Base-by-base conservation (phyloP, 2,797 vertebrate genomes). In the Rachycentron canadum region DNA sequence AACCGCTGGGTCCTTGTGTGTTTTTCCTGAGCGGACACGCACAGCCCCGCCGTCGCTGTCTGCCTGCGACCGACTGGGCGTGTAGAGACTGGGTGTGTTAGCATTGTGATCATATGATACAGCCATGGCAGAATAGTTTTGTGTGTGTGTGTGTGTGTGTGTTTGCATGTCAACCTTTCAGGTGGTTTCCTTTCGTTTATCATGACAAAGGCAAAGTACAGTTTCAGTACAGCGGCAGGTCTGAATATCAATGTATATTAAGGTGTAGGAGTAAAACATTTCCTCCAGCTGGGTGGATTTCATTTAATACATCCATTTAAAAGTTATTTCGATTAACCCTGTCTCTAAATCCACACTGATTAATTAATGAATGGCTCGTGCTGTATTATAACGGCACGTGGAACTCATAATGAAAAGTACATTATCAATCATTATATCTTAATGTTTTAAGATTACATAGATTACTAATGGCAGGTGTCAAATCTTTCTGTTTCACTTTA, bases 1-100 rank as follows among this genome's bases (percentile, higher is more conserved):
- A 78, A 34, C 30, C 40, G 59, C 10, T 32, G 9, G 47, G 9
- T 50, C 34, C 65, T 13, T 43, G 17, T 47, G 16, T 10, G 10
- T n/a, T 0, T 14, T 26, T 32, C 7, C 4, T 17, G 55, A 49
- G 7, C 1, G 5, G 11, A 64, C 30, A 28, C 50, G n/a, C 4
- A 26, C 34, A 64, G 50, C 9, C 0, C 10, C 0, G 16, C 34
- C 25, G 60, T 2, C 63, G 40, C 57, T 0, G 49, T 9, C 25
- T 59, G 55, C 23, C 59, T 7, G 49, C 65, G 3, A n/a, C 56
- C 25, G 47, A 28, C 60, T 47, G 78, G 53, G 74, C 57, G 83
- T 50, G 74, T 28, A 13, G 1, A n/a, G 9, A 65, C 50, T 67
- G 85, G 78, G 87, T 63, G 81, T 81, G 86, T 84, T 68, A 1